Conservation (phyloP, 2,888 invertebrate species). For the Plebejus melissa region DNA sequence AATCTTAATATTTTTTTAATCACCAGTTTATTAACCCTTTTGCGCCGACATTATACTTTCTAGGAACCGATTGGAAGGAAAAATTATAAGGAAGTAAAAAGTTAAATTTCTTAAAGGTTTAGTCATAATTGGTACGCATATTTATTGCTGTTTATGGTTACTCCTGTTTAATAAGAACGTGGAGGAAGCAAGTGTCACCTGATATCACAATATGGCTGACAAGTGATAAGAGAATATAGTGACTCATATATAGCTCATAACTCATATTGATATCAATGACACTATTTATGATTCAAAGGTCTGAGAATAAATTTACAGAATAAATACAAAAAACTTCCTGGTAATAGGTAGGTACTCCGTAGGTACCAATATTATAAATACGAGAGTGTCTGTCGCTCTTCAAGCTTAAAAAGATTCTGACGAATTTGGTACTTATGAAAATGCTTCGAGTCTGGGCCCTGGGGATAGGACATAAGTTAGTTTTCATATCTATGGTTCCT, state of each 20-base stretch:
- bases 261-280: not conserved
- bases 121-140: conserved; percentile 6
- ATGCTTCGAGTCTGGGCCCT: too few relatives aligned
- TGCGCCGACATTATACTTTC: not conserved
- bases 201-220: conserved; percentile 8
- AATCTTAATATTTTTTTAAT: not conserved
- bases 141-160: not conserved
- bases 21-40: not conserved
- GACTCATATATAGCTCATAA: conserved; percentile 6
- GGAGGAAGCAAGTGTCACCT: conserved; percentile 11
- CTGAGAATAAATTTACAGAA: not conserved
- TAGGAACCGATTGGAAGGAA: not conserved
- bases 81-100: not conserved
- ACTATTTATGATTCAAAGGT: conserved; percentile 1
- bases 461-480: too few relatives aligned
- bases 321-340: not conserved
- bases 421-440: too few relatives aligned
- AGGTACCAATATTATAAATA: not conserved
- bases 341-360: not conserved
- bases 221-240: conserved; percentile 1
- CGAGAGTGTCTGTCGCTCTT: not conserved
- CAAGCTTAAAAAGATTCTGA: not conserved
- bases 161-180: conserved; percentile 7
- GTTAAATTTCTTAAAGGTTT: conserved; percentile 8
- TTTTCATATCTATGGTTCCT: too few relatives aligned